Evolutionary conservation across 2,888 invertebrate species (phyloP).

Genomic region (Zygaena filipendulae): DNA sequence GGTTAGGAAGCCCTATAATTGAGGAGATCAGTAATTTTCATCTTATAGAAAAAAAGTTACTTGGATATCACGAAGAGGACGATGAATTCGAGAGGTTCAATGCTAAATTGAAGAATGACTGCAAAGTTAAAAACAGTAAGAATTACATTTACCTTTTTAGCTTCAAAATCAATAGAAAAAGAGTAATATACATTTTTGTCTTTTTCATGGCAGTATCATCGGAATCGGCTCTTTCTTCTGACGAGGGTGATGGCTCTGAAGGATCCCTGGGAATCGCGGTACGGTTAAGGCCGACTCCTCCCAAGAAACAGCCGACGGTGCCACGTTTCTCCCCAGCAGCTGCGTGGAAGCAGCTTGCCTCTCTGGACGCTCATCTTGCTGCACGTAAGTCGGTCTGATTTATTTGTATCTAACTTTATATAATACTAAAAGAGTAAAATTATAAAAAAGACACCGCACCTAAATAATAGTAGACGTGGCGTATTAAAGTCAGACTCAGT

Average conservation of each 20-base stretch:
- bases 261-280: constrained; percentile 74
- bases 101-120: constrained; percentile 43
- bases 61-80: constrained; percentile 52
- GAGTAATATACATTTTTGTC: constrained; percentile 2
- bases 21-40: constrained; percentile 56
- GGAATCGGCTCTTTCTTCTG: constrained; percentile 67
- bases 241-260: constrained; percentile 54
- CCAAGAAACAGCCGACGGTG: constrained; percentile 80
- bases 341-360: constrained; percentile 81
- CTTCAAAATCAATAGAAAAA: background rate
- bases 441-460: background rate
- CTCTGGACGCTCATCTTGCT: constrained; percentile 65
- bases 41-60: constrained; percentile 51
- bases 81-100: constrained; percentile 52
- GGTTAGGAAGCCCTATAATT: constrained; percentile 53
- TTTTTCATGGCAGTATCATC: constrained; percentile 63
- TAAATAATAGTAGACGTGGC: too few relatives aligned
- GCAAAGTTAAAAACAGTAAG: constrained; percentile 47
- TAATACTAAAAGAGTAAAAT: background rate
- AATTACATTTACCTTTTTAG: constrained; percentile 8
- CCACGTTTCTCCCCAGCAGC: constrained; percentile 86
- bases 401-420: background rate
- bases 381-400: constrained; percentile 26
- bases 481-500: too few relatives aligned
- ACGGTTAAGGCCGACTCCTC: constrained; percentile 80